Evolutionary conservation across 2,797 vertebrate species (phyloP).

Genomic region (Aulostomus chinensis): DNA sequence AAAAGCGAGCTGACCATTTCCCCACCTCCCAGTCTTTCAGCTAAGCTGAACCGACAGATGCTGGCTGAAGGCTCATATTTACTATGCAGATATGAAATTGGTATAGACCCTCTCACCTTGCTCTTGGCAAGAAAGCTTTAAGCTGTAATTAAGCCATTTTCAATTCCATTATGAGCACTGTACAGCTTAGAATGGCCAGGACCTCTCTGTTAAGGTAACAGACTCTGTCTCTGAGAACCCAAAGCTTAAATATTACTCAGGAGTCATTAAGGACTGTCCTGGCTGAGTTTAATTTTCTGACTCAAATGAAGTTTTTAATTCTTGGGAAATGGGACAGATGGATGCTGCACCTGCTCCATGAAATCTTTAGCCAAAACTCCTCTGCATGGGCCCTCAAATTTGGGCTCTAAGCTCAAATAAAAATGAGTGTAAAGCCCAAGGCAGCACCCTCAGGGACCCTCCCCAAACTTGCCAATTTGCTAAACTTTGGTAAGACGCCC

Average conservation of each 20-base stretch:
- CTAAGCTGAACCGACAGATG: not conserved
- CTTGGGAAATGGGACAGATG: conserved; percentile 61
- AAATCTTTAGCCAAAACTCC: conserved; percentile 47
- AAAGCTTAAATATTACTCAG: conserved; percentile 18
- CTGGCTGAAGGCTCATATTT: not conserved
- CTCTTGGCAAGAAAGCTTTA: conserved; percentile 2
- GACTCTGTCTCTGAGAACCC: conserved; percentile 4
- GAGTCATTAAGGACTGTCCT: conserved; percentile 30
- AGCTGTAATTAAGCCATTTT: conserved; percentile 1
- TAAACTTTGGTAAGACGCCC: conserved; percentile 45
- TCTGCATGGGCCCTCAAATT: conserved; percentile 33
- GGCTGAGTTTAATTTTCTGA: conserved; percentile 34
- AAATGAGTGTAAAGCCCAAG: conserved; percentile 56
- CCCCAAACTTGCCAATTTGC: conserved; percentile 50
- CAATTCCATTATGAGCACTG: conserved; percentile 4
- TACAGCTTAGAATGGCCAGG: not conserved
- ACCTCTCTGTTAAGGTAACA: conserved; percentile 4
- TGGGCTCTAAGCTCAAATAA: conserved; percentile 50
- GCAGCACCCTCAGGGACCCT: conserved; percentile 47
- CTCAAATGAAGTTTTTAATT: conserved; percentile 45
- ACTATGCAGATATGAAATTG: not conserved
- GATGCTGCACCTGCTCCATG: conserved; percentile 61
- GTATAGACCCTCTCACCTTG: not conserved
- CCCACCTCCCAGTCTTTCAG: not conserved
- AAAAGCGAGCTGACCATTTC: too few relatives aligned